These are phyloP conservation scores for Patella depressa DNA, from an alignment of 2,888 invertebrate genomes.

Conservation along the genomic window DNA sequence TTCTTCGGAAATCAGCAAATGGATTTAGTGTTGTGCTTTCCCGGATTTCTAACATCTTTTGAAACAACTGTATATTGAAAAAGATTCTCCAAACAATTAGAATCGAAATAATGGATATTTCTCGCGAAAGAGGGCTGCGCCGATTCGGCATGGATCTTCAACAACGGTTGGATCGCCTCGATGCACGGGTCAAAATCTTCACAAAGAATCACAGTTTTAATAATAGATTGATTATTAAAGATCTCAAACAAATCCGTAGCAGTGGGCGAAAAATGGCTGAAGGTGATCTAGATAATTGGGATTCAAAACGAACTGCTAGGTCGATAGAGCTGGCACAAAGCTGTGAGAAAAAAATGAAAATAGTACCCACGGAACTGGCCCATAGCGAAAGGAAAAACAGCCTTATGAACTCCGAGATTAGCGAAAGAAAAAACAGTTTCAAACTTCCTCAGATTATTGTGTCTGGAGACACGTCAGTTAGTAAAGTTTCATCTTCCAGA, in stretches of 20 bases:
- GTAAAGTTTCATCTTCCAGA: background rate
- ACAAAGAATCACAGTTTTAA: slow-evolving; percentile 1
- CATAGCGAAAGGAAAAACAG: no score
- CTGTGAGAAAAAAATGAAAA: no score
- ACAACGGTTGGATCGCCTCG: background rate
- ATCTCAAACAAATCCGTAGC: background rate
- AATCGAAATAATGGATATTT: background rate
- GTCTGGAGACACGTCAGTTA: background rate
- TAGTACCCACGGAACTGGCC: no score
- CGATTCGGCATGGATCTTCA: background rate
- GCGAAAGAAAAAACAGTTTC: no score
- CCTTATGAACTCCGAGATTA: no score
- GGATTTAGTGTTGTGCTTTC: no score
- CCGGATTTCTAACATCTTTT: no score
- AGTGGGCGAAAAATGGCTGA: background rate
- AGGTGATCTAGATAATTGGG: background rate
- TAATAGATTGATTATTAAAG: background rate
- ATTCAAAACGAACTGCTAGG: background rate
- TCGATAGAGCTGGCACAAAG: no score
- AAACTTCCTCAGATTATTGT: no score
- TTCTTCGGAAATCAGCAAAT: no score
- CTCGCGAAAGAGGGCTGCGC: background rate
- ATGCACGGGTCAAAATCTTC: background rate
- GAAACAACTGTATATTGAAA: no score
- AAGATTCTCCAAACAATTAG: no score